Percentiles rank a stretch among this genome's conserved stretches.
Conservation (phyloP, 30 jellyfish, hydroid and myxozoan species). For the Chrysaora quinquecirrha region DNA sequence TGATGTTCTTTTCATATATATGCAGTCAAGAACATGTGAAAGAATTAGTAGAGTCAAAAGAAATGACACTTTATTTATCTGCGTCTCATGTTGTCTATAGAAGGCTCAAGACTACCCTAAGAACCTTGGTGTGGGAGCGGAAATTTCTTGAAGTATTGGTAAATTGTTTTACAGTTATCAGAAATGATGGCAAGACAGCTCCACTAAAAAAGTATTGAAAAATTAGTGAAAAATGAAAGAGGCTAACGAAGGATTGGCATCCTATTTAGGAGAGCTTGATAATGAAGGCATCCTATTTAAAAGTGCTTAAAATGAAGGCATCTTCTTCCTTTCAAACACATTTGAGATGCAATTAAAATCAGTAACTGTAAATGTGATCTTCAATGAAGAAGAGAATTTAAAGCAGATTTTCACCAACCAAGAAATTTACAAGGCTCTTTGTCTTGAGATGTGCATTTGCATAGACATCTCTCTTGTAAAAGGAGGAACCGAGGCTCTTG, state of each 20-base stretch:
- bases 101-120: slow-evolving; percentile 3
- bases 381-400: too few species aligned
- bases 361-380: too few species aligned
- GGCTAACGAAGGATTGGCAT: neutral
- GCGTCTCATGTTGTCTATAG: slow-evolving; percentile 1
- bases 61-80: neutral
- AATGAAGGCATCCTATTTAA: too few species aligned
- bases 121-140: slow-evolving; percentile 9
- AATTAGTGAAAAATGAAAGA: neutral
- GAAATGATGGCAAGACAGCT: slow-evolving; percentile 10
- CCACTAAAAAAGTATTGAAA: neutral
- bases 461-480: too few species aligned
- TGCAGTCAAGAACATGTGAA: too few species aligned
- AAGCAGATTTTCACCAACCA: too few species aligned
- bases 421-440: too few species aligned
- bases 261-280: neutral
- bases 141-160: slow-evolving; percentile 4
- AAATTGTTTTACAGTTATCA: neutral
- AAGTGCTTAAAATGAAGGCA: too few species aligned
- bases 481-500: too few species aligned
- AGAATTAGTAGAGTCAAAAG: too few species aligned
- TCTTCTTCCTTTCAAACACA: neutral
- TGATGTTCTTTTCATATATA: slow-evolving; percentile 4
- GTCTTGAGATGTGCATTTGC: too few species aligned
- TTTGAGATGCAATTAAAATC: slow-evolving; percentile 11